These are phyloP conservation scores for Drymonia ruficornis DNA, from an alignment of 2,888 invertebrate species.

Conservation along the genomic window DNA sequence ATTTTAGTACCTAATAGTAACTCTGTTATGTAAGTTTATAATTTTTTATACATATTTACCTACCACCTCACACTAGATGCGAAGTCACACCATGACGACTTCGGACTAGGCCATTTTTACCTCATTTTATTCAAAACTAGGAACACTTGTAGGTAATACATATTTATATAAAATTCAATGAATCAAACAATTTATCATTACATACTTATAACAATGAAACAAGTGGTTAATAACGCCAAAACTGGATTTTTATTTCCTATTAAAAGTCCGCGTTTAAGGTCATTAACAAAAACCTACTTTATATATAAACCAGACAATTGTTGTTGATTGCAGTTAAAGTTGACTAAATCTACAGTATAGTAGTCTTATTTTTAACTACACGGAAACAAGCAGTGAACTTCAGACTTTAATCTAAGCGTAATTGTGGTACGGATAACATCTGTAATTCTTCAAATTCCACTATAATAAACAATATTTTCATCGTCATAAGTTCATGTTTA, in stretches of 20 bases:
- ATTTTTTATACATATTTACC: too few species aligned
- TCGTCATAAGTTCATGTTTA: slow-evolving; percentile 17
- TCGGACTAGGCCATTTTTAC: too few species aligned
- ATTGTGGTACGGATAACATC: background rate
- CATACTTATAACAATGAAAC: slow-evolving; percentile 9
- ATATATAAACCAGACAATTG: slow-evolving; percentile 15
- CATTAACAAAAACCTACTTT: slow-evolving; percentile 11
- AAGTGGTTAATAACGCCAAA: slow-evolving; percentile 1
- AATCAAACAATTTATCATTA: too few species aligned
- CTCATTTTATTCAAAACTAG: too few species aligned
- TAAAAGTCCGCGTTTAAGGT: slow-evolving; percentile 17
- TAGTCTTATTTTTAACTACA: background rate
- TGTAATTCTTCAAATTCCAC: background rate
- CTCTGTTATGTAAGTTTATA: too few species aligned
- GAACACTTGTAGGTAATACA: too few species aligned
- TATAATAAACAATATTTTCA: slow-evolving; percentile 18
- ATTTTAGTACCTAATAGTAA: too few species aligned
- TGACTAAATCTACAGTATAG: background rate
- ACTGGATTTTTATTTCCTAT: slow-evolving; percentile 19
- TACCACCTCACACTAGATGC: too few species aligned
- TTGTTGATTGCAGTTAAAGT: background rate
- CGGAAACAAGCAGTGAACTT: background rate
- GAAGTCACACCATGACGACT: too few species aligned
- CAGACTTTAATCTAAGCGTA: background rate
- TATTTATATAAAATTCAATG: too few species aligned